Conservation (phyloP, 2,797 vertebrate species). For the Sus cebifrons region DNA sequence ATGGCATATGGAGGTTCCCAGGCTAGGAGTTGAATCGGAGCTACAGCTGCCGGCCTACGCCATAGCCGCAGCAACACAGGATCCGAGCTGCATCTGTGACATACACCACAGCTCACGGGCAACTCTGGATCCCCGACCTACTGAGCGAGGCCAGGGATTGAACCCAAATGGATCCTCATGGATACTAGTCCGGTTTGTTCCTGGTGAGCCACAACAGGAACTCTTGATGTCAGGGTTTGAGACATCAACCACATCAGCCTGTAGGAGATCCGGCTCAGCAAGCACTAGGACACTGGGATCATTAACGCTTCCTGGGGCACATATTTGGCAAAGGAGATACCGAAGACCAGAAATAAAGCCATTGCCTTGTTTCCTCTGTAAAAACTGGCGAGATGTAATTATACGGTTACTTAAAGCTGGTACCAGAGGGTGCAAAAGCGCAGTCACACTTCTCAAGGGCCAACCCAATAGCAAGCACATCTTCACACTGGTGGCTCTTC, state of each 20-base stretch:
- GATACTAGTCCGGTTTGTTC: too few species aligned
- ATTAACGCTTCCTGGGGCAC: not conserved
- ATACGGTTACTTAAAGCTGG: not conserved
- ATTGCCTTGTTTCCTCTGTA: not conserved
- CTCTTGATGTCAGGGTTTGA: not conserved
- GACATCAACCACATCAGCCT: not conserved
- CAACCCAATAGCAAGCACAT: not conserved
- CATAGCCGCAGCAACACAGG: too few species aligned
- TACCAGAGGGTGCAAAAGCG: not conserved
- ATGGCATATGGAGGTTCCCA: too few species aligned
- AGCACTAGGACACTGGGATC: not conserved
- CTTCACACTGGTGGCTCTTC: not conserved
- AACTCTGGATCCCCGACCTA: too few species aligned
- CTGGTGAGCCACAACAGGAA: too few species aligned
- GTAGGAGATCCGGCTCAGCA: not conserved
- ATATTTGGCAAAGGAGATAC: not conserved
- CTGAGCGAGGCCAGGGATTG: too few species aligned
- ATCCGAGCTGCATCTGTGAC: too few species aligned
- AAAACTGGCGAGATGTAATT: not conserved
- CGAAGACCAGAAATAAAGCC: not conserved
- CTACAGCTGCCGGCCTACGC: too few species aligned
- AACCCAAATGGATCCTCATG: too few species aligned
- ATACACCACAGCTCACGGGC: too few species aligned
- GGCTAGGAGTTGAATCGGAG: too few species aligned
- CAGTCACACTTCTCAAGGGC: not conserved